Conservation (phyloP, 1,140 invertebrate genomes). For the Ctenoplectra terminalis region DNA sequence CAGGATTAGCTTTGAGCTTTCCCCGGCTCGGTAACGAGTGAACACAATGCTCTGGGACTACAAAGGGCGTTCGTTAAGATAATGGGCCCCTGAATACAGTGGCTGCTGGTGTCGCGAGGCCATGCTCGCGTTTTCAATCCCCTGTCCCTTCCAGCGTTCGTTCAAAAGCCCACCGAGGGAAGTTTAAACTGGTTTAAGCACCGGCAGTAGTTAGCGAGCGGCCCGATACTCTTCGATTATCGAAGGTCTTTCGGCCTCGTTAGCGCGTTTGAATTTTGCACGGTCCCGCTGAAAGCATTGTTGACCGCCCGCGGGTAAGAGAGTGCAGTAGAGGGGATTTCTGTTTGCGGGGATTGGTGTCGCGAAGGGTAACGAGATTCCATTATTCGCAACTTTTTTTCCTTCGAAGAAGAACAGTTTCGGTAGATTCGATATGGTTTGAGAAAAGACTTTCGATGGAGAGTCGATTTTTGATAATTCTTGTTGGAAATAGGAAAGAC, state of each 20-base stretch:
- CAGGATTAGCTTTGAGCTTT: background rate
- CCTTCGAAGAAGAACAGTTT: background rate
- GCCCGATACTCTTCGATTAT: slow-evolving; percentile 40
- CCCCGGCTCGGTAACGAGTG: background rate
- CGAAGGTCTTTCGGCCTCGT: slow-evolving; percentile 37
- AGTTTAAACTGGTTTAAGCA: slow-evolving; percentile 43
- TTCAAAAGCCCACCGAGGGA: slow-evolving; percentile 3
- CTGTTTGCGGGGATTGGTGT: background rate
- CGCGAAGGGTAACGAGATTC: background rate
- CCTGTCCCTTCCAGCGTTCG: background rate
- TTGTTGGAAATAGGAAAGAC: background rate
- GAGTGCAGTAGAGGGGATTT: too few species aligned
- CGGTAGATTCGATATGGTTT: background rate
- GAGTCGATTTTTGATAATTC: too few species aligned
- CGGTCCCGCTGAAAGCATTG: slow-evolving; percentile 28
- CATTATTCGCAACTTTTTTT: background rate
- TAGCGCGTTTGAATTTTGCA: slow-evolving; percentile 36
- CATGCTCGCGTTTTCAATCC: background rate
- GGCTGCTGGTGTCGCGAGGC: background rate
- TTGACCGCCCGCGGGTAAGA: background rate
- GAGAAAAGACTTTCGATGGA: too few species aligned
- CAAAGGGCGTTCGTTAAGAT: slow-evolving; percentile 46
- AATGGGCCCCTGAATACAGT: slow-evolving; percentile 21
- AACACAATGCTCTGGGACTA: slow-evolving; percentile 17
- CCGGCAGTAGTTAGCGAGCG: slow-evolving; percentile 23